phyloP scores from a whole-genome alignment of 2,113 vertebrate species.

The Corythaixoides concolor region DNA sequence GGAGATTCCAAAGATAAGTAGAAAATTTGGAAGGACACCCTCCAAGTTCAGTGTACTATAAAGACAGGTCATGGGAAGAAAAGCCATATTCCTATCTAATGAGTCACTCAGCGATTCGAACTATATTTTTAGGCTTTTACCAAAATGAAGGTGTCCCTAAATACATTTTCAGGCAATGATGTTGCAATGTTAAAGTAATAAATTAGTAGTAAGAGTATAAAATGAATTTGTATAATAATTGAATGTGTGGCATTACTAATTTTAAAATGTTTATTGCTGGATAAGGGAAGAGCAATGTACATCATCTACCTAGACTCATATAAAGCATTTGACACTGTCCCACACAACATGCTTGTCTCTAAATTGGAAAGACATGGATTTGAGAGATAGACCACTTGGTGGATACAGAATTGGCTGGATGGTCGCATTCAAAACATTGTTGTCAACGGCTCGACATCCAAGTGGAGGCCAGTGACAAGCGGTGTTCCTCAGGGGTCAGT shows the following conservation, averaged over 20 bases:
- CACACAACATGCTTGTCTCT: too few relatives aligned
- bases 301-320: too few relatives aligned
- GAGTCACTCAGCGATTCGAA: background rate
- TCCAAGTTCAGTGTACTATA: background rate
- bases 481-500: too few relatives aligned
- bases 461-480: too few relatives aligned
- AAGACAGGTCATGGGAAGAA: background rate
- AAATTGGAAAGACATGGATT: too few relatives aligned
- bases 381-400: too few relatives aligned
- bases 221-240: background rate
- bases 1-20: background rate
- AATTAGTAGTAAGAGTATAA: background rate
- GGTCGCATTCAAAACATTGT: too few relatives aligned
- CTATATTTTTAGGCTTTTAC: background rate
- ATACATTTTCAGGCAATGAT: background rate
- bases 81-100: background rate
- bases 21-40: background rate
- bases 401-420: too few relatives aligned
- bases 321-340: too few relatives aligned
- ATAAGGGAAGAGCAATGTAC: too few relatives aligned
- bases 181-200: background rate
- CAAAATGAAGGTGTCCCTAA: background rate
- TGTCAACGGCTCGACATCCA: too few relatives aligned
- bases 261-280: background rate
- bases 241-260: background rate